A percentile compares a stretch with the other conserved stretches of the same genome.
Evolutionary conservation across 2,113 vertebrate species (phyloP).

Genomic region (Rhinolophus ferrumequinum): DNA sequence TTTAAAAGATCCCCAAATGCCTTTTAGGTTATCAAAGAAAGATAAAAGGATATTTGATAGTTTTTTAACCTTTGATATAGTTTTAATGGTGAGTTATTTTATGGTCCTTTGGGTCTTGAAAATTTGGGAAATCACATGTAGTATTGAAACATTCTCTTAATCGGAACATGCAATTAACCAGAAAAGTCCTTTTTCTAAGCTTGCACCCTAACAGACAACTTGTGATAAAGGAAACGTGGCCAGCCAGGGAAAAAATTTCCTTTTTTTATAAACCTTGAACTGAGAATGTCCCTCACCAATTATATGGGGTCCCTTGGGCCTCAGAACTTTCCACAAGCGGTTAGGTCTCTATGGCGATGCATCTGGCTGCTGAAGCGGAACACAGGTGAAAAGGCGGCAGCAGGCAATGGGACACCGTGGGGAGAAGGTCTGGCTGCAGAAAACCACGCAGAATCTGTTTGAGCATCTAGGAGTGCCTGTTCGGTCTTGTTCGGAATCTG

Average conservation of each 20-base stretch:
- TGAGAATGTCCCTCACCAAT: constrained; percentile 9
- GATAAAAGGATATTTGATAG: not conserved
- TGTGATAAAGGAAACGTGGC: not conserved
- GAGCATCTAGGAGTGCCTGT: not conserved
- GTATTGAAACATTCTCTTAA: not conserved
- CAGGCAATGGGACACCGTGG: not conserved
- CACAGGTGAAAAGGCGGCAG: constrained; percentile 27
- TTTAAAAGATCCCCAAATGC: not conserved
- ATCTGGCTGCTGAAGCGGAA: not conserved
- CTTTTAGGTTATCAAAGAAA: constrained; percentile 21
- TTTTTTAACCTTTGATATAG: not conserved
- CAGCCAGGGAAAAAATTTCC: constrained; percentile 46
- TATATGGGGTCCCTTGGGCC: constrained; percentile 61
- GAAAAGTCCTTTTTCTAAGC: not conserved
- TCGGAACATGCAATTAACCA: not conserved
- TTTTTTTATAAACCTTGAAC: not conserved
- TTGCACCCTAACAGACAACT: not conserved
- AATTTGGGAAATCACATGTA: not conserved
- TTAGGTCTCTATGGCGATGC: constrained; percentile 77
- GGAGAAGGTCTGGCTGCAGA: not conserved
- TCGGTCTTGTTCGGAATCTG: not conserved
- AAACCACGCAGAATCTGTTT: not conserved
- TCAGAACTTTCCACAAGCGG: constrained; percentile 59
- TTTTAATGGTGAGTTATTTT: not conserved
- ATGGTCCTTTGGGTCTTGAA: not conserved